Evolutionary conservation across 2,888 invertebrate genomes (phyloP), one percentile per base, ranked within the genome.

Genomic region (Anaspis maculata): DNA sequence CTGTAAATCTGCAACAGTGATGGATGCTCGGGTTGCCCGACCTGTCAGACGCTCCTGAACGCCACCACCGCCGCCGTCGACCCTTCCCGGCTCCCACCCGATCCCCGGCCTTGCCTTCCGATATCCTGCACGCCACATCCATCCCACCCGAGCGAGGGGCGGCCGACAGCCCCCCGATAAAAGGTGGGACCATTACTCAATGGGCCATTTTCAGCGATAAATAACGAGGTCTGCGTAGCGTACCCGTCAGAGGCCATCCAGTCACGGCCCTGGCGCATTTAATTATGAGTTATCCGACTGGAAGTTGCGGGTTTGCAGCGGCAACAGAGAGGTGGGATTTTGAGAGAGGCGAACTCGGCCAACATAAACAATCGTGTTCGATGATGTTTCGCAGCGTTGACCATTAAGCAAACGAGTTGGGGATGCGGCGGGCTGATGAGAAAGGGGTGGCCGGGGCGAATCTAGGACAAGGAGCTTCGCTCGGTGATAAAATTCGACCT

Each of bases 1-100:
- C 57, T 58, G 59, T 59, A 58, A 61, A 61, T 61, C 59, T 59
- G 56, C 49, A 51, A 43, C 49, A 16, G 56, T 59, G 58, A 59
- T 59, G 56, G 58, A 58, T 58, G 56, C 52, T 49, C 46, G 37
- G 49, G 51, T 44, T 52, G 48, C 49, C 53, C 52, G 41, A 49
- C 44, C 53, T 54, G 55, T 55, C 55, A 51, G 49, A 48, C 46
- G 46, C 46, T n/a, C n/a, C n/a, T n/a, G n/a, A n/a, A n/a, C n/a
- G n/a, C n/a, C n/a, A n/a, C n/a, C n/a, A n/a, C n/a, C n/a, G n/a
- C n/a, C n/a, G n/a, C n/a, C n/a, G n/a, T n/a, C n/a, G n/a, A n/a
- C n/a, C n/a, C n/a, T n/a, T n/a, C n/a, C n/a, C n/a, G n/a, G n/a
- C n/a, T n/a, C n/a, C n/a, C n/a, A n/a, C n/a, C n/a, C n/a, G n/a